Evolutionary conservation across 2,888 invertebrate species (phyloP).

Genomic region (Epinotia brunnichana): DNA sequence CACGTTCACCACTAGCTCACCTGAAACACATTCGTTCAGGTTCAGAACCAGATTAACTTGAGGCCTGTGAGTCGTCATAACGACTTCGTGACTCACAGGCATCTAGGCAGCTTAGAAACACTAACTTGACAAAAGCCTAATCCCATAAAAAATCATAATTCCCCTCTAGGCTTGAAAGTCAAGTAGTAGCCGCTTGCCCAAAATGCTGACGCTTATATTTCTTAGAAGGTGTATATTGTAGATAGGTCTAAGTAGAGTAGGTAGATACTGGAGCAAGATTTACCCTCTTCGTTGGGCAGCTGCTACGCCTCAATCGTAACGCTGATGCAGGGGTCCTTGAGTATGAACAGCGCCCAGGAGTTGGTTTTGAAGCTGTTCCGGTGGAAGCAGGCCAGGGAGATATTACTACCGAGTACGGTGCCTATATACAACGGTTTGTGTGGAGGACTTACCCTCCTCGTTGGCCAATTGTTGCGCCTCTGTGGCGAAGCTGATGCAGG

Average conservation of each 20-base stretch:
- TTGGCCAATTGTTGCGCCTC: constrained; percentile 94
- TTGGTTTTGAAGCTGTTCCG: constrained; percentile 98
- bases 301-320: constrained; percentile 98
- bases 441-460: constrained; percentile 80
- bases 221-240: too few species aligned
- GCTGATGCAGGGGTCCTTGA: constrained; percentile 95
- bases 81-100: too few species aligned
- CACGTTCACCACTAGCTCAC: constrained; percentile 88
- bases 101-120: too few species aligned
- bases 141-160: too few species aligned
- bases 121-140: too few species aligned
- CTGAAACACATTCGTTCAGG: constrained; percentile 56
- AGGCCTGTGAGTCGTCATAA: too few species aligned
- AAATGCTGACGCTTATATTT: too few species aligned
- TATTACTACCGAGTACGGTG: constrained; percentile 93
- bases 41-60: too few species aligned
- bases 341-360: constrained; percentile 97
- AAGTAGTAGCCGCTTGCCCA: too few species aligned
- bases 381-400: constrained; percentile 98
- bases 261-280: too few species aligned
- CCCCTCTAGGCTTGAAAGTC: too few species aligned
- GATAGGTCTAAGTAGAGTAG: too few species aligned
- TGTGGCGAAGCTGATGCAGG: constrained; percentile 95
- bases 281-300: constrained; percentile 87
- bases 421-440: constrained; percentile 70